Evolutionary conservation across 2,113 vertebrate genomes (phyloP).

Genomic region (Vireo altiloquus): DNA sequence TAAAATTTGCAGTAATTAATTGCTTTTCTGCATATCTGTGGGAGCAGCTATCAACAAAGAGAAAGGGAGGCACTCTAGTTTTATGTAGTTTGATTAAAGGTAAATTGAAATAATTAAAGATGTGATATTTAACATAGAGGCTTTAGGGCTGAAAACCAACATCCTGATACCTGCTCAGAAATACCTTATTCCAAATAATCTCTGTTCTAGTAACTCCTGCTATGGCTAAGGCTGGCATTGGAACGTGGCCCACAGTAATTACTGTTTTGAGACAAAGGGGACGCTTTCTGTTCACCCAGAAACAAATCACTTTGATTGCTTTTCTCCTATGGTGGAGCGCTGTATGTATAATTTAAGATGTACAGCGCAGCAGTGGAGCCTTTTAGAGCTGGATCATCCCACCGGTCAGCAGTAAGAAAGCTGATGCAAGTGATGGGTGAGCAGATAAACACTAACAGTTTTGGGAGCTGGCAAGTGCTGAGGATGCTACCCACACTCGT

Average conservation of each 20-base stretch:
- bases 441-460: neutral
- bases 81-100: slow-evolving; percentile 16
- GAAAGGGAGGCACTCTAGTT: neutral
- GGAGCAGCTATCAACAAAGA: slow-evolving; percentile 18
- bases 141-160: neutral
- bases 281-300: neutral
- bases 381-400: neutral
- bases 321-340: neutral
- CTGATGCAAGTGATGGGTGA: neutral
- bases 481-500: rapidly evolving
- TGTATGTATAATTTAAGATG: neutral
- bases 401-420: neutral
- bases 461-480: neutral
- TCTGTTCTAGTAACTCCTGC: neutral
- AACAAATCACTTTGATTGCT: slow-evolving; percentile 42
- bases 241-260: neutral
- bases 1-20: slow-evolving; percentile 32
- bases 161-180: slow-evolving; percentile 16
- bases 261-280: neutral
- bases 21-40: slow-evolving; percentile 1
- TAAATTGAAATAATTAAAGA: slow-evolving; percentile 42
- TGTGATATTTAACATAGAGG: neutral
- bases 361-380: neutral
- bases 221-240: neutral
- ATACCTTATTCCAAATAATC: neutral